phyloP scores from a whole-genome alignment of 2,113 vertebrate species.

The Blennius ocellaris region DNA sequence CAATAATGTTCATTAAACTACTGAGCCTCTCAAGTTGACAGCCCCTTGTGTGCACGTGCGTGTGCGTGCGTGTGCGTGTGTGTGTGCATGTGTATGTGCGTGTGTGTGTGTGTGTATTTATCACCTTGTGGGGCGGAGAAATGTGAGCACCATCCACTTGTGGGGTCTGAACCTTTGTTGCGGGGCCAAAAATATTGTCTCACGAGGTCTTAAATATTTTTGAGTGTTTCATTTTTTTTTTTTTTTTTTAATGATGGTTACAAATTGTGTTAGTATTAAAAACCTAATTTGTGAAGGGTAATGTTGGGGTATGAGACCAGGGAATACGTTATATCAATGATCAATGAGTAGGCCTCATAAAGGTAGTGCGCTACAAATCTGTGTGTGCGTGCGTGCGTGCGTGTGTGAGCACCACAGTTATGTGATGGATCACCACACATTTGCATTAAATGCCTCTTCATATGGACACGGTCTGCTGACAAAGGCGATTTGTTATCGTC shows the following conservation, averaged over 20 bases:
- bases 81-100: constrained; percentile 6
- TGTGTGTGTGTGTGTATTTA: neutral
- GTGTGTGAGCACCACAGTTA: constrained; percentile 29
- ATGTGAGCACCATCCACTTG: too few species aligned
- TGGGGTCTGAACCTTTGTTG: too few species aligned
- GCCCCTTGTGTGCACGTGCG: constrained; percentile 11
- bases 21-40: constrained; percentile 56
- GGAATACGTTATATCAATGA: too few species aligned
- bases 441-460: constrained; percentile 64
- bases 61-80: constrained; percentile 5
- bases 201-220: too few species aligned
- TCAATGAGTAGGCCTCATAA: too few species aligned
- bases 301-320: too few species aligned
- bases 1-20: constrained; percentile 74
- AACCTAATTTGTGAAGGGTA: neutral
- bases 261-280: too few species aligned
- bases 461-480: constrained; percentile 47
- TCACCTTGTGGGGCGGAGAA: too few species aligned
- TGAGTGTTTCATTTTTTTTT: too few species aligned
- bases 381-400: constrained; percentile 7
- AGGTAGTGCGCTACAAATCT: neutral
- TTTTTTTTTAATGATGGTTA: too few species aligned
- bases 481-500: constrained; percentile 44
- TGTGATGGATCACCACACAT: constrained; percentile 62
- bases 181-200: too few species aligned